phyloP scores from a whole-genome alignment of 2,888 invertebrate genomes.

The Drosophila maculinotata region DNA sequence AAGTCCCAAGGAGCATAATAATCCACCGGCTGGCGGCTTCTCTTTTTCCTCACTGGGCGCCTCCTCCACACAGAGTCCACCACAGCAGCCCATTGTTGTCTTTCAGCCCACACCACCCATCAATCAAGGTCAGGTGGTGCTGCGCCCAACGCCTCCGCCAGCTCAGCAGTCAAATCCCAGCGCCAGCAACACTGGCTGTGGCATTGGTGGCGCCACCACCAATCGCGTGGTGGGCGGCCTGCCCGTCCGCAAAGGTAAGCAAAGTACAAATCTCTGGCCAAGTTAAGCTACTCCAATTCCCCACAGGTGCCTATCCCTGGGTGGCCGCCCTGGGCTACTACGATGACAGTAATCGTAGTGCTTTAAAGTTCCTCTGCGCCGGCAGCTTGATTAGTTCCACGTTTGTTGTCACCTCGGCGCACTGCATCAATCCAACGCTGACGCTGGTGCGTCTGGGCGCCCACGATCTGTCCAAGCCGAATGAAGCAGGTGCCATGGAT shows the following conservation, averaged over 20 bases:
- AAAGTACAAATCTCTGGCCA: not conserved
- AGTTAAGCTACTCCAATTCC: not conserved
- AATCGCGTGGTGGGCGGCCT: slow-evolving; percentile 87
- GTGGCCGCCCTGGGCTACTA: slow-evolving; percentile 91
- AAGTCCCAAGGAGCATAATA: slow-evolving; percentile 64
- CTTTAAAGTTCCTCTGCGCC: slow-evolving; percentile 88
- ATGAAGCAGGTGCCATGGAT: slow-evolving; percentile 88
- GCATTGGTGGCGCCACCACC: slow-evolving; percentile 83
- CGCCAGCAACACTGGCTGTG: slow-evolving; percentile 85
- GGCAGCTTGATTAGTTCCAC: slow-evolving; percentile 89
- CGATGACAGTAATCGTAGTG: slow-evolving; percentile 83
- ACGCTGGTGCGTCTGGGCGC: slow-evolving; percentile 91
- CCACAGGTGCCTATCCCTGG: slow-evolving; percentile 91
- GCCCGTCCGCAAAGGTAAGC: slow-evolving; percentile 76
- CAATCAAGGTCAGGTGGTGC: slow-evolving; percentile 37
- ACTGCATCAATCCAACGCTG: slow-evolving; percentile 80
- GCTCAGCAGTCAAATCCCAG: slow-evolving; percentile 5
- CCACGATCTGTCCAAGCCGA: slow-evolving; percentile 87
- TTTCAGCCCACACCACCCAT: slow-evolving; percentile 67
- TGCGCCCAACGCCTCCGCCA: not conserved
- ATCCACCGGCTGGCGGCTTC: slow-evolving; percentile 36
- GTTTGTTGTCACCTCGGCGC: slow-evolving; percentile 91
- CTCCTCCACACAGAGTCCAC: slow-evolving; percentile 18
- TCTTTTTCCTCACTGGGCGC: slow-evolving; percentile 60
- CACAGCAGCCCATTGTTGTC: slow-evolving; percentile 23